phyloP scores from a whole-genome alignment of 2,797 vertebrate genomes.

The Aselliscus stoliczkanus region DNA sequence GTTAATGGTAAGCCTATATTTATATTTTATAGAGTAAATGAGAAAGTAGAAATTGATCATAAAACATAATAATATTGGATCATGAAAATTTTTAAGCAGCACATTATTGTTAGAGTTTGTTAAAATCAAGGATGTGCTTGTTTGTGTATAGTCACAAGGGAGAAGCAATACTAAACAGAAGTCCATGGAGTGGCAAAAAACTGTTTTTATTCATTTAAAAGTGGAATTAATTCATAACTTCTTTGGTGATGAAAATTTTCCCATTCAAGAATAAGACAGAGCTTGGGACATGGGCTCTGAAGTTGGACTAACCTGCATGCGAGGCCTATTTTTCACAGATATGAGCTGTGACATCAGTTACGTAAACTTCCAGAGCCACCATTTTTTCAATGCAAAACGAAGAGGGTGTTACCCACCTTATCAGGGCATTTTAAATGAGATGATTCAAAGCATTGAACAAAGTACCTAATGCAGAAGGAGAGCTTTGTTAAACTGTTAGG shows the following conservation, averaged over 20 bases:
- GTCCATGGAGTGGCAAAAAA: neutral
- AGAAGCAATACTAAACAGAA: neutral
- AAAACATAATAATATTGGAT: neutral
- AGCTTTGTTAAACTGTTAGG: neutral
- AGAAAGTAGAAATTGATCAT: neutral
- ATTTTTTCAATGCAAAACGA: neutral
- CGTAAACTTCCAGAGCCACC: neutral
- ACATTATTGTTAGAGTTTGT: neutral
- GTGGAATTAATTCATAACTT: neutral
- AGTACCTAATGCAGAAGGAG: neutral
- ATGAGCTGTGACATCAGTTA: neutral
- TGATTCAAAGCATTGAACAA: neutral
- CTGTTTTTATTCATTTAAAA: neutral
- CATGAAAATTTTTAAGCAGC: neutral
- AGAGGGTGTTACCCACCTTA: neutral
- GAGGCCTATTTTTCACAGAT: neutral
- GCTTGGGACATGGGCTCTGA: neutral
- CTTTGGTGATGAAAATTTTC: neutral
- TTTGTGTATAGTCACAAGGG: neutral
- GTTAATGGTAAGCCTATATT: neutral
- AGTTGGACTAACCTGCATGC: neutral
- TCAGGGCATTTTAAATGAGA: neutral
- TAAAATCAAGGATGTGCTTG: neutral
- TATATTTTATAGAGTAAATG: neutral
- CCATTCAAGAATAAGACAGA: neutral